Percentiles rank a stretch among this genome's conserved stretches.
phyloP scores from a whole-genome alignment of 2,797 vertebrate genomes.

The Malurus leucopterus region DNA sequence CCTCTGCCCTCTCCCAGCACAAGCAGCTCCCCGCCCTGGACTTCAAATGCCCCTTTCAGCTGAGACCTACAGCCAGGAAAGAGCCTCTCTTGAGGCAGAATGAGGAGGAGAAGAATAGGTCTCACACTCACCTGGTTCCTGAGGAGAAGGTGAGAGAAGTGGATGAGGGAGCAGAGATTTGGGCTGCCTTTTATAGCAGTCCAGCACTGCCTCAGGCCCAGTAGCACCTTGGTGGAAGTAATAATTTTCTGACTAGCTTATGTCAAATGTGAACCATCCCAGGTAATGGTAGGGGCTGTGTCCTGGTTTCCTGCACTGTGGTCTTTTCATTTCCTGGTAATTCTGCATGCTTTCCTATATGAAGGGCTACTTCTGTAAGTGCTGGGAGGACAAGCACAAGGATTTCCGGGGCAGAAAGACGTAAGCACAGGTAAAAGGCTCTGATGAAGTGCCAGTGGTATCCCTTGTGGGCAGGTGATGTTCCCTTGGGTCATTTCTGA shows the following conservation, averaged over 20 bases:
- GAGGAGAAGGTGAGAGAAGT: background rate
- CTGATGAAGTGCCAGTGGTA: background rate
- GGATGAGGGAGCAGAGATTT: too few relatives aligned
- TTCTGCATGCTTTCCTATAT: background rate
- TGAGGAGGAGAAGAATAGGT: background rate
- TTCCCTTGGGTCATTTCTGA: background rate
- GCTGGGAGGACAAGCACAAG: rapidly evolving
- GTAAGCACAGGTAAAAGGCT: background rate
- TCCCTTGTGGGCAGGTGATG: background rate
- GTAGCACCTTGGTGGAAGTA: rapidly evolving
- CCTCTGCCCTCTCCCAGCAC: background rate
- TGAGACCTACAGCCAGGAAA: background rate
- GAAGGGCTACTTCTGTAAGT: background rate
- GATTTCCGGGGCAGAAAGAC: background rate
- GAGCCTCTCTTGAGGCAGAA: background rate
- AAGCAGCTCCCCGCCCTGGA: background rate
- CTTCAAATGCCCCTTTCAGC: rapidly evolving
- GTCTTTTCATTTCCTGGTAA: background rate
- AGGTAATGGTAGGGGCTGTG: background rate
- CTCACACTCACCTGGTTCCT: background rate
- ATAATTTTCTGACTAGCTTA: background rate
- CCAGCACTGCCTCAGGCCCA: background rate
- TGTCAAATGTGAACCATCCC: background rate
- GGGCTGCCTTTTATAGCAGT: background rate
- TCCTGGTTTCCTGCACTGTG: background rate